Evolutionary conservation across 2,113 vertebrate genomes (phyloP), one percentile per base, ranked within the genome.

Genomic region (Stegostoma tigrinum): DNA sequence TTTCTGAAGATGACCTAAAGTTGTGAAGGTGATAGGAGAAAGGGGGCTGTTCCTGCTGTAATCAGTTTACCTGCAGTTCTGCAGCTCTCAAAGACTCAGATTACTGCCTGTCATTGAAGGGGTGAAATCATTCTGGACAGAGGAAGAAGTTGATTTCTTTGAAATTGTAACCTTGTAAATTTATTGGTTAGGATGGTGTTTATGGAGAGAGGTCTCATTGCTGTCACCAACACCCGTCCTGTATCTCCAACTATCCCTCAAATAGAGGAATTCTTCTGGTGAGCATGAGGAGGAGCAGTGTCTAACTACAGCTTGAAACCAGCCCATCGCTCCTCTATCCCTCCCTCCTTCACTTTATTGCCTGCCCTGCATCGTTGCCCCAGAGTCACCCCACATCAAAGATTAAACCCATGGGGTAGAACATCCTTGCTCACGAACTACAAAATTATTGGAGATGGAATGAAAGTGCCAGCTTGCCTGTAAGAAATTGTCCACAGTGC

Each of bases 1-100:
- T 94, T 94, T 94, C 66, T 94, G 91, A 12, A 42, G 45, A 45
- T 94, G 91, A 94, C 19, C 91, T 68, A 34, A 89, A 52, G 17
- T 52, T 89, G 87, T 90, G 52, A 61, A 55, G 87, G 87, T 64
- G 87, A 61, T 6, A 30, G 52, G 52, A 34, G 86, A 52, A 30
- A 34, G 86, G 48, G 48, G 24, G 21, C 55, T 55, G 5, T 27
- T 55, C 3, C 45, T 12, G 87, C 52, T 90, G 87, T 30, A 42
- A 83, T 42, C 78, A 83, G 21, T 42, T 42, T 4, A 42, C 78
- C 38, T 42, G 17, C 12, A 80, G 5, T 38, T 14, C 75, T 34
- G 17, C n/a, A 42, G 78, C 27, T 87, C 85, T 48, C 78, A 83
- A 83, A 15, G 78, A 42, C 78, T 42, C n/a, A 42, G 15, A 17